Evolutionary conservation across 2,888 invertebrate species (phyloP).

Genomic region (Chloromyia formosa): DNA sequence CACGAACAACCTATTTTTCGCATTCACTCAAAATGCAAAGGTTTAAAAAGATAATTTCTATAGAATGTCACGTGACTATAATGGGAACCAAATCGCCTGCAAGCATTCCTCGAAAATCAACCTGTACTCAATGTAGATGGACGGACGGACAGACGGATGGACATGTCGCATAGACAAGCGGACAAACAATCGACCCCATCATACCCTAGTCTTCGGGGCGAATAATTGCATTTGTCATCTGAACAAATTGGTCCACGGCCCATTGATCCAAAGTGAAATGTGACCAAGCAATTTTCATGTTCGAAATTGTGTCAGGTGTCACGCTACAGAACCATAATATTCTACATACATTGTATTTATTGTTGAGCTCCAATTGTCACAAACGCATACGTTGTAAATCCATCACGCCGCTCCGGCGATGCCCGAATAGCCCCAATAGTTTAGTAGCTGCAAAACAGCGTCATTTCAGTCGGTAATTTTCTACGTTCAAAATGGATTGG

Average conservation of each 20-base stretch:
- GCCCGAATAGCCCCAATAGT: not conserved
- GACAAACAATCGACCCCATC: not conserved
- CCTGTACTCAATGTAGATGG: too few species aligned
- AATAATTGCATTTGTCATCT: conserved; percentile 46
- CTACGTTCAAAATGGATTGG: not conserved
- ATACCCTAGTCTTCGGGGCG: not conserved
- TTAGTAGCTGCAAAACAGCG: conserved; percentile 15
- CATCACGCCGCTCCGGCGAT: not conserved
- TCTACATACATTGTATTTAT: not conserved
- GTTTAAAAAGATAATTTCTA: not conserved
- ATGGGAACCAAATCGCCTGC: not conserved
- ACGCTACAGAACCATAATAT: conserved; percentile 6
- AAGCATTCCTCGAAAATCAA: conserved; percentile 1
- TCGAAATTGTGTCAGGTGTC: conserved; percentile 35
- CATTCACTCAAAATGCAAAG: not conserved
- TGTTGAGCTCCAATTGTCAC: not conserved
- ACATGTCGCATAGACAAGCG: conserved; percentile 14
- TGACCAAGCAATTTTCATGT: conserved; percentile 45
- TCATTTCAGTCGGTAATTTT: not conserved
- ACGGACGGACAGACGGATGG: conserved; percentile 19
- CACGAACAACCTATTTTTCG: not conserved
- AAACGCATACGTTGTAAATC: not conserved
- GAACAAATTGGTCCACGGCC: conserved; percentile 48
- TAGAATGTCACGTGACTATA: not conserved
- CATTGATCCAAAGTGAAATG: conserved; percentile 1